A percentile compares a stretch with the other conserved stretches of the same genome.
phyloP scores from a whole-genome alignment of 2,113 vertebrate genomes.

The Microtus montanus region DNA sequence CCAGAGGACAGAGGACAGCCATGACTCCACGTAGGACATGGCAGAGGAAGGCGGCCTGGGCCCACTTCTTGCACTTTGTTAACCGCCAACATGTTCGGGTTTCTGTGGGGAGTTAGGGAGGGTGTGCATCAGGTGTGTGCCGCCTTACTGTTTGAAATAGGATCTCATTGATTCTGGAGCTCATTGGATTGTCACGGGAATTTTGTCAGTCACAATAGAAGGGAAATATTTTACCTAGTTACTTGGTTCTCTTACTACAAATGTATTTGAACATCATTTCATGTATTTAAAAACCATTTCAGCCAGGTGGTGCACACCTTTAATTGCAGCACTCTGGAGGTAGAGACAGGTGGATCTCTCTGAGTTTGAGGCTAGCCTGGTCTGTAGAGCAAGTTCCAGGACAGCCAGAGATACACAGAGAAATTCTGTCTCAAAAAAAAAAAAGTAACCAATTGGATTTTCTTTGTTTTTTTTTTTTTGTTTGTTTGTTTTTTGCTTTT shows the following conservation, averaged over 20 bases:
- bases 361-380: too few species aligned
- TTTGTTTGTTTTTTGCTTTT: too few species aligned
- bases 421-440: too few species aligned
- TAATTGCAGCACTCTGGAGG: too few species aligned
- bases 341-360: too few species aligned
- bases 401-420: too few species aligned
- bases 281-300: conserved; percentile 22
- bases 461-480: background rate
- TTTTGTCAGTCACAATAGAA: conserved; percentile 42
- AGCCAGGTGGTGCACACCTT: too few species aligned
- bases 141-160: background rate
- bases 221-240: background rate
- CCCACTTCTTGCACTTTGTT: background rate
- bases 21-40: background rate
- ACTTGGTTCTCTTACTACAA: background rate
- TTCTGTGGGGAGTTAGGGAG: background rate
- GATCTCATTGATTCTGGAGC: background rate
- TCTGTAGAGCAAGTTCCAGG: too few species aligned
- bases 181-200: background rate
- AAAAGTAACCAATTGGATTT: background rate
- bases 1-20: background rate
- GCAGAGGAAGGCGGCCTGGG: background rate
- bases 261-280: conserved; percentile 17
- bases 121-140: background rate
- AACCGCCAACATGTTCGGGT: background rate